A percentile compares a stretch with the other conserved stretches of the same genome.
These are phyloP conservation scores for Temnothorax unifasciatus DNA, from an alignment of 2,888 invertebrate species.

Conservation along the genomic window DNA sequence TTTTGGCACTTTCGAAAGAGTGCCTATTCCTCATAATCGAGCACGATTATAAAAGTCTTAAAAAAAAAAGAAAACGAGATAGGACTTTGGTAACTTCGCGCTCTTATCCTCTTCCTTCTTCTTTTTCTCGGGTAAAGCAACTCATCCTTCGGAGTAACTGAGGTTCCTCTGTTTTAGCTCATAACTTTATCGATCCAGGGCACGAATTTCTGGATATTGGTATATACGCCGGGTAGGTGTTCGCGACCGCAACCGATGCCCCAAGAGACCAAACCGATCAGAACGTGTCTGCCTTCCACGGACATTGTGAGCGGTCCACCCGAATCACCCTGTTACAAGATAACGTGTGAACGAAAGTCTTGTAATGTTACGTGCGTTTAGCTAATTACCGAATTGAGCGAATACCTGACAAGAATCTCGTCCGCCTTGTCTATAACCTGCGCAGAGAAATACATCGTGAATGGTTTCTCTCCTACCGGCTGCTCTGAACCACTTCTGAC, in stretches of 20 bases:
- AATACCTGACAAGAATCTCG: slow-evolving; percentile 88
- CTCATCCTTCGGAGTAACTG: slow-evolving; percentile 13
- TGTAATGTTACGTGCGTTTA: not conserved
- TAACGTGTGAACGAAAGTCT: not conserved
- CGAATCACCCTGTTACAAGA: slow-evolving; percentile 88
- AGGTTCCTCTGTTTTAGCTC: slow-evolving; percentile 85
- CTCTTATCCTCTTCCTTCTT: not conserved
- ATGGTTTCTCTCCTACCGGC: slow-evolving; percentile 97
- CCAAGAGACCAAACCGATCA: slow-evolving; percentile 96
- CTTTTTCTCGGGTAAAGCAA: not conserved
- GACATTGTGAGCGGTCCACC: slow-evolving; percentile 96
- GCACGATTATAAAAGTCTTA: slow-evolving; percentile 8
- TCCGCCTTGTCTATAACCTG: slow-evolving; percentile 96
- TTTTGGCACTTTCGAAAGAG: slow-evolving; percentile 26
- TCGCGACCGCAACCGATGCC: slow-evolving; percentile 96
- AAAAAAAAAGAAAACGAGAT: not conserved
- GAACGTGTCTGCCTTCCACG: slow-evolving; percentile 94
- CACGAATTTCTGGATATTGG: slow-evolving; percentile 96
- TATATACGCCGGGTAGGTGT: slow-evolving; percentile 96
- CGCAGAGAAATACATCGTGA: slow-evolving; percentile 96
- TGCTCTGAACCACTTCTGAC: slow-evolving; percentile 97
- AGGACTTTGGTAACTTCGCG: slow-evolving; percentile 46
- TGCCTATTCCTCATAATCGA: slow-evolving; percentile 23
- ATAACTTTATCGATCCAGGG: slow-evolving; percentile 96
- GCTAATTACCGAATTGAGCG: not conserved